Evolutionary conservation across 1,140 invertebrate genomes (phyloP).

Genomic region (Daktulosphaira vitifoliae): DNA sequence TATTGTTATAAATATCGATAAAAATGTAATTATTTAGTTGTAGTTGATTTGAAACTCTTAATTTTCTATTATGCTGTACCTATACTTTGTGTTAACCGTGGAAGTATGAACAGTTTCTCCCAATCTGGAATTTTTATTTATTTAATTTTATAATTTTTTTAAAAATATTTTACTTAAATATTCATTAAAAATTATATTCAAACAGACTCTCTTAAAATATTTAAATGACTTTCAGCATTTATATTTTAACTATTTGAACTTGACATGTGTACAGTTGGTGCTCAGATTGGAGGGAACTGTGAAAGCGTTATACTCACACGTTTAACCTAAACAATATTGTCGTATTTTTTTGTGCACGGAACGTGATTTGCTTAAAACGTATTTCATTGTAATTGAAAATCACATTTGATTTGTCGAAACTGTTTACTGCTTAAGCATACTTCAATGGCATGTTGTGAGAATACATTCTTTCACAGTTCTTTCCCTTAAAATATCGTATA

Average conservation of each 20-base stretch:
- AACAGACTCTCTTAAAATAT: too few relatives aligned
- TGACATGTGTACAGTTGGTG: constrained; percentile 1
- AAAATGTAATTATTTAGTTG: background rate
- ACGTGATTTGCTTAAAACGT: constrained; percentile 32
- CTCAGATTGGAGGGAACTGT: constrained; percentile 33
- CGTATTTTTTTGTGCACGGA: constrained; percentile 26
- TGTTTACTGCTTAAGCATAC: constrained; percentile 28
- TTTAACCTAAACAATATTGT: constrained; percentile 31
- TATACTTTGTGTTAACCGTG: constrained; percentile 26
- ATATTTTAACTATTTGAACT: constrained; percentile 3
- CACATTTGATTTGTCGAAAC: constrained; percentile 27
- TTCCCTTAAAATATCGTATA: constrained; percentile 22
- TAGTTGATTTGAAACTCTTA: background rate
- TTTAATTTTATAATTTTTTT: too few relatives aligned
- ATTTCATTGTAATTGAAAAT: constrained; percentile 29
- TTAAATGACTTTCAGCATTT: too few relatives aligned
- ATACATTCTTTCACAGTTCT: constrained; percentile 40
- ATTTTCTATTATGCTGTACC: background rate
- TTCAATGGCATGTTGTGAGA: constrained; percentile 37
- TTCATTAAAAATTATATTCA: too few relatives aligned
- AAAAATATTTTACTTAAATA: too few relatives aligned
- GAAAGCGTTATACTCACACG: constrained; percentile 32
- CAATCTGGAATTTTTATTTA: constrained; percentile 11
- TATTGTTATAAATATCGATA: background rate
- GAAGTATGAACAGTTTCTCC: constrained; percentile 31